Base-by-base conservation (phyloP, 2,888 invertebrate genomes). In the Bhutanitis thaidina region DNA sequence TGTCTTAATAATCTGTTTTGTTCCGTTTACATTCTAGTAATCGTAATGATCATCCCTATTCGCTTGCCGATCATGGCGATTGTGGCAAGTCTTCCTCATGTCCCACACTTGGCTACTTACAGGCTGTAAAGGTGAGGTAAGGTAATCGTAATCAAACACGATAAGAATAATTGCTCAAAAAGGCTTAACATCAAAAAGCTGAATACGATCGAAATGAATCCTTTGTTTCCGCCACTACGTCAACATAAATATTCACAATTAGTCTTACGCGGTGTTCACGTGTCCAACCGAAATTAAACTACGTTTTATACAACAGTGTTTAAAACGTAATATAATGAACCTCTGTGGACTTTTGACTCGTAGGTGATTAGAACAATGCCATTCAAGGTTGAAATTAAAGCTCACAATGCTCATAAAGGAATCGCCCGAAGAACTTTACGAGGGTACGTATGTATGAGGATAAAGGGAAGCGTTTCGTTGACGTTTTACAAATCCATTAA, bases 401-500 rank as follows among this genome's bases (percentile, higher is more conserved):
- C 76, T 78, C 84, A 86, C 84, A 86, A 84, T 78, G 80, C 81
- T 85, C 84, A 81, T 82, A 80, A 85, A 80, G 81, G 77, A 78
- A 83, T 74, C 64, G 76, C 79, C 76, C 60, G 62, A 54, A 77
- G 82, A 74, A 65, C 71, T 74, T 66, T 67, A 65, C 70, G 58
- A 67, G 67, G 69, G 72, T n/a, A 80, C 73, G 76, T 76, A 69
- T 79, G 82, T 80, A 79, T 74, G 72, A 71, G 71, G 69, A 71
- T 65, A 59, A 60, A 57, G 58, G 47, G 54, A 61, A 56, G 53
- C 37, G n/a, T 49, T 38, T 35, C 55, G 54, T 58, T 49, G 58
- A 55, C 52, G 37, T 48, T 41, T 27, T 37, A 52, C n/a, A 1
- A 25, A n/a, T 1, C 27, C 40, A 37, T 45, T 37, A 41, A 38